Conservation (phyloP, 2,888 invertebrate genomes). For the Cacoxenus indagator region DNA sequence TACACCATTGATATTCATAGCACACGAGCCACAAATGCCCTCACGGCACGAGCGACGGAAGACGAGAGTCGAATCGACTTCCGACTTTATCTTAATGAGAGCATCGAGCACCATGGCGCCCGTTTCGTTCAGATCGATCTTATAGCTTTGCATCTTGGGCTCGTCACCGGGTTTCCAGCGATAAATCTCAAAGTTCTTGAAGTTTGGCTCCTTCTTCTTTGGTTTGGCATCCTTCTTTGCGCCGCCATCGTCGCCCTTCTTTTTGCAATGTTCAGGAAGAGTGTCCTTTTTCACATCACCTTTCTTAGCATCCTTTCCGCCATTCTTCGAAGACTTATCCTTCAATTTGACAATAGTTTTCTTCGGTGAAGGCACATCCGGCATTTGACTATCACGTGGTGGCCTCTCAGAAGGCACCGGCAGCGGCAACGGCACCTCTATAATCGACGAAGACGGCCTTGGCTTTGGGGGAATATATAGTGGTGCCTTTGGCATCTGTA, state of each 20-base stretch:
- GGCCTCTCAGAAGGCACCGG: neutral
- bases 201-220: conserved; percentile 39
- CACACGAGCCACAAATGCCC: conserved; percentile 98
- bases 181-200: conserved; percentile 88
- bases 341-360: too few relatives aligned
- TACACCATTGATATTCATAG: conserved; percentile 96
- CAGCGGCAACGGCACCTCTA: neutral
- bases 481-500: neutral
- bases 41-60: conserved; percentile 97
- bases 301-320: too few relatives aligned
- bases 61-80: conserved; percentile 92
- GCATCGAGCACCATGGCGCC: conserved; percentile 98
- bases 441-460: neutral
- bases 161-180: conserved; percentile 90
- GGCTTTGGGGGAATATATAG: neutral
- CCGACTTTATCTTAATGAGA: conserved; percentile 94
- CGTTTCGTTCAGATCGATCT: conserved; percentile 84
- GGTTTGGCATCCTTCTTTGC: neutral
- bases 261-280: neutral
- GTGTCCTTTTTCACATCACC: neutral
- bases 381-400: too few relatives aligned
- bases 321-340: too few relatives aligned
- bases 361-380: too few relatives aligned
- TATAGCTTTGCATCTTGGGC: conserved; percentile 77
- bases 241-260: conserved; percentile 6